Conservation (phyloP, 2,113 vertebrate genomes). For the Xenotilapia flavipinnis region DNA sequence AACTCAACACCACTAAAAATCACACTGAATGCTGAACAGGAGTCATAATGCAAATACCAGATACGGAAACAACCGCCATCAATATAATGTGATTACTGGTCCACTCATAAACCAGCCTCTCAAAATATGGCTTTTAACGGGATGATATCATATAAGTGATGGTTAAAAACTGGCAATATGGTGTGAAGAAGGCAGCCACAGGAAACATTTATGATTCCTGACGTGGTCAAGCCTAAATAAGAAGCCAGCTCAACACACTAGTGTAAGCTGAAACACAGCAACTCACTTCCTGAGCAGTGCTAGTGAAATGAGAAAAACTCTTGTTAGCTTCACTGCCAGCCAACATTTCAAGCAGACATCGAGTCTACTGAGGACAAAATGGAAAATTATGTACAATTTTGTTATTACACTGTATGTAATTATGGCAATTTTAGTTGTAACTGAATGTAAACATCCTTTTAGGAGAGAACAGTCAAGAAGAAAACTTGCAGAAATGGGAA, state of each 20-base stretch:
- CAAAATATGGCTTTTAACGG: not conserved
- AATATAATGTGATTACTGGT: constrained; percentile 25
- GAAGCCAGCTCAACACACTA: not conserved
- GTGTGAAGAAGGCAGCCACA: constrained; percentile 26
- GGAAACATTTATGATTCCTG: constrained; percentile 27
- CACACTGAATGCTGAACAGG: not conserved
- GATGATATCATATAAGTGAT: constrained; percentile 18
- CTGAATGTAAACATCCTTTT: not conserved
- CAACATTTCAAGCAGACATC: not conserved
- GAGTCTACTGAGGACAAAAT: not conserved
- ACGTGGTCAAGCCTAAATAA: not conserved
- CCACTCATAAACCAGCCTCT: not conserved
- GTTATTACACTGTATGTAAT: not conserved
- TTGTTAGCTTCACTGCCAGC: not conserved
- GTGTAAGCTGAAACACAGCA: not conserved
- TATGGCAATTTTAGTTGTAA: not conserved
- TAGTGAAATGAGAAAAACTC: not conserved
- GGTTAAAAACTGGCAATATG: constrained; percentile 1
- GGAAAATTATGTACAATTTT: not conserved
- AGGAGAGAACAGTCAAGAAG: not conserved
- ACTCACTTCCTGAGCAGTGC: not conserved
- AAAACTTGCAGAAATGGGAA: not conserved
- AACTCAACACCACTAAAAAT: not conserved
- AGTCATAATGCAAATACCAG: constrained; percentile 7
- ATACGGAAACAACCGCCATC: constrained; percentile 18